Evolutionary conservation across 2,113 vertebrate genomes (phyloP).

Genomic region (Corvus cornix): DNA sequence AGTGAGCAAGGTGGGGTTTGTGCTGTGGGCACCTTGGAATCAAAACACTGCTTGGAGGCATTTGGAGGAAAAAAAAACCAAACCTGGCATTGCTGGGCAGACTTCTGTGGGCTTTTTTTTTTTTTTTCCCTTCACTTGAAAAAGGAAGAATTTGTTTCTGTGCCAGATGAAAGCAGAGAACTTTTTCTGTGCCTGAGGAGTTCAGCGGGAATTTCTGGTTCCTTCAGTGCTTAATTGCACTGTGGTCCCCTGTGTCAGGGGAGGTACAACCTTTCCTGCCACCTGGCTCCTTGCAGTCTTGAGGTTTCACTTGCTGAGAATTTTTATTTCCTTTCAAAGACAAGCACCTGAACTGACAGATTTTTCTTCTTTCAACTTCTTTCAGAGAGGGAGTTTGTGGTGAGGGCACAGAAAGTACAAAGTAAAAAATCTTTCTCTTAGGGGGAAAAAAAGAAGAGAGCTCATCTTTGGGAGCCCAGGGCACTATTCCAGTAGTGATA

Average conservation of each 20-base stretch:
- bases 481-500: background rate
- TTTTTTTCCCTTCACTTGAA: background rate
- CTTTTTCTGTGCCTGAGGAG: background rate
- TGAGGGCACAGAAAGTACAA: background rate
- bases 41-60: background rate
- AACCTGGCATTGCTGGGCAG: background rate
- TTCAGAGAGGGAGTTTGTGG: background rate
- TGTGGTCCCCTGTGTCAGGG: background rate
- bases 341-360: background rate
- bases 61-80: background rate
- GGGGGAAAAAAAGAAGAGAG: no score
- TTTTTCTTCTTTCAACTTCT: background rate
- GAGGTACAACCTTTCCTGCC: background rate
- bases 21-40: background rate
- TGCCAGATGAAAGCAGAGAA: background rate
- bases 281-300: background rate
- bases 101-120: background rate
- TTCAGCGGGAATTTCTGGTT: background rate
- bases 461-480: background rate
- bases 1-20: background rate
- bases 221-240: background rate
- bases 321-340: constrained; percentile 21
- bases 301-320: background rate
- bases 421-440: background rate
- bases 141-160: background rate